Evolutionary conservation across 2,888 invertebrate species (phyloP), one percentile per base, ranked within the genome.

Genomic region (Thumatha senex): DNA sequence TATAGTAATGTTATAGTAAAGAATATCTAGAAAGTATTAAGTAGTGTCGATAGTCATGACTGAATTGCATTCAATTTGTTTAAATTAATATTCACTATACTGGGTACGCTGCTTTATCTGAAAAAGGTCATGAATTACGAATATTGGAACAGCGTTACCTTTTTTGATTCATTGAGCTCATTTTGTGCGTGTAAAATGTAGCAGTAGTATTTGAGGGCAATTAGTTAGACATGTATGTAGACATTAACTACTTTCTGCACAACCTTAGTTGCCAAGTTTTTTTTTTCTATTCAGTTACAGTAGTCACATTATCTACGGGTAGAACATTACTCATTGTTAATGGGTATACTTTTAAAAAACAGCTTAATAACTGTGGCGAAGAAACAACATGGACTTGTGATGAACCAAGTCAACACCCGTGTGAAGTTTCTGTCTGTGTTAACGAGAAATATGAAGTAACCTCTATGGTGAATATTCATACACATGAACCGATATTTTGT

Each of bases 331-430:
- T 87, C 10, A 79, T 86, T 53, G 80, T 87, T 46, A 84, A 86
- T 51, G 87, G 87, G 1, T 84, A 86, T 54, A 84, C 80, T n/a
- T 87, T 83, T 65, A 81, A 79, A 55, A 75, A 75, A 46, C 80
- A 81, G 46, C 64, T 72, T 10, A 70, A 71, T 47, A 72, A 76
- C 3, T 77, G 74, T 24, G 77, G 75, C 33, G 76, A 75, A 0
- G 18, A 24, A 24, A 76, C 84, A 1, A 73, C 77, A 61, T 87
- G 86, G 87, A 76, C 72, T 30, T 87, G 87, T 56, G 81, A 76
- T 59, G 86, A 85, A 42, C 80, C 78, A 3, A 76, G 64, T 12
- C 73, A 73, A 43, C 70, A 54, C 52, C 80, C 84, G 58, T 86
- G 86, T 50, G 74, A 78, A 34, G 86, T 84, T 0, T 86, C 78